Evolutionary conservation across 2,888 invertebrate genomes (phyloP).

Genomic region (Fragum whitleyi): DNA sequence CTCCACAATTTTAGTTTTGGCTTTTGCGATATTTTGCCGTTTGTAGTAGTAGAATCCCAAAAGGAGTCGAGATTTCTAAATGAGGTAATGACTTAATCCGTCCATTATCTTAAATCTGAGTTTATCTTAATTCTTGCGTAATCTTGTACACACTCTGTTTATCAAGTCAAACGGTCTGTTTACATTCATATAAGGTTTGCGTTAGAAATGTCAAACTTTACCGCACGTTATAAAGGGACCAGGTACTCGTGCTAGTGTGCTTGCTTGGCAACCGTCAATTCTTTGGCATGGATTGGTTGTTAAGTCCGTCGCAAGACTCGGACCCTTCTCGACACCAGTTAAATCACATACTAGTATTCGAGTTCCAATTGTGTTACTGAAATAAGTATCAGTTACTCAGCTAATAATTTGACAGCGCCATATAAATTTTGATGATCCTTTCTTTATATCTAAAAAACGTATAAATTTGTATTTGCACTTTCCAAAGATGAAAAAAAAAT

Average conservation of each 20-base stretch:
- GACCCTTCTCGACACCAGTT: background rate
- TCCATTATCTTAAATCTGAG: constrained; percentile 22
- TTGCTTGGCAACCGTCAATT: constrained; percentile 10
- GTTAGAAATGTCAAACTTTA: constrained; percentile 53
- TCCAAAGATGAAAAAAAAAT: no score
- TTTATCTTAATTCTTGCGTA: constrained; percentile 26
- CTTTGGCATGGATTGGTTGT: constrained; percentile 10
- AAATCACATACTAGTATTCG: no score
- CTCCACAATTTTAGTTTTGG: no score
- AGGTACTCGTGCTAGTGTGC: background rate
- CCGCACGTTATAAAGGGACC: constrained; percentile 31
- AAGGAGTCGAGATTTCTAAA: no score
- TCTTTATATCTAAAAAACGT: no score
- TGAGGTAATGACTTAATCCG: constrained; percentile 1
- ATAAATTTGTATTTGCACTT: no score
- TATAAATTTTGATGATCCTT: no score
- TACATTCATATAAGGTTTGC: constrained; percentile 47
- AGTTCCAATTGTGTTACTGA: no score
- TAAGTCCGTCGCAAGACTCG: background rate
- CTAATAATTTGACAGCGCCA: no score
- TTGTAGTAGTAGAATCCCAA: no score
- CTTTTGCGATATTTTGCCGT: no score
- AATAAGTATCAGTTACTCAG: no score
- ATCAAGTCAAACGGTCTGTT: constrained; percentile 30
- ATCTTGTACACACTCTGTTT: constrained; percentile 9